Base-by-base conservation (phyloP, 2,113 vertebrate genomes). In the Ctenomys sociabilis region DNA sequence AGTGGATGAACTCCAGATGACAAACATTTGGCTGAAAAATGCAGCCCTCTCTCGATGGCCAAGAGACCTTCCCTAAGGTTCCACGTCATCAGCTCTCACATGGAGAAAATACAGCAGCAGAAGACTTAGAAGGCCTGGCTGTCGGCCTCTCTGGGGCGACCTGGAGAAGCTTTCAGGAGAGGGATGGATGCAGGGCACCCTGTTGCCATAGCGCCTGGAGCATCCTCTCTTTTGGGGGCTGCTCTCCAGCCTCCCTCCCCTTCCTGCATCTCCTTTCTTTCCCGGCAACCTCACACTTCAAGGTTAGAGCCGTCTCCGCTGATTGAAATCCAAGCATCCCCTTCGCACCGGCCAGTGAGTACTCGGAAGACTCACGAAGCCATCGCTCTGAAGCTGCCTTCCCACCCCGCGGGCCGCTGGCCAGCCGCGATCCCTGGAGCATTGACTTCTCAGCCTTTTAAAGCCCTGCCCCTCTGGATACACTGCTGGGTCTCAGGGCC, bases 261-360 rank as follows among this genome's bases (percentile, higher is more conserved):
- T 5, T 4, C 84, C 85, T 43, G 57, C 37, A 28, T 40, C 13
- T 19, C 57, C 28, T 37, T 22, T 28, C 32, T 83, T 43, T n/a
- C 87, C 49, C 45, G 0, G 30, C 26, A 86, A 14, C 90, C 54
- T 93, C 59, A 54, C 59, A 89, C 68, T 40, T 97, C 93, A 96
- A 96, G 95, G 96, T 97, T 57, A 81, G 32, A 52, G 63, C 68
- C 59, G 59, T n/a, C 40, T 85, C 32, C 35, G 32, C 86, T 63
- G 93, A 93, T 19, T 61, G 86, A 84, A 87, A 94, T 57, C 95
- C 77, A 49, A 28, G 54, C 3, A 37, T 77, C 40, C 59, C 5
- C 72, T 13, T 30, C 9, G 82, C n/a, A 0, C 82, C 0, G 2
- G 43, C 88, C 90, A 59, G 2, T 0, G 49, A 89, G 45, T 35